Base-by-base conservation (phyloP, 2,888 invertebrate species). In the Helicoverpa assulta region DNA sequence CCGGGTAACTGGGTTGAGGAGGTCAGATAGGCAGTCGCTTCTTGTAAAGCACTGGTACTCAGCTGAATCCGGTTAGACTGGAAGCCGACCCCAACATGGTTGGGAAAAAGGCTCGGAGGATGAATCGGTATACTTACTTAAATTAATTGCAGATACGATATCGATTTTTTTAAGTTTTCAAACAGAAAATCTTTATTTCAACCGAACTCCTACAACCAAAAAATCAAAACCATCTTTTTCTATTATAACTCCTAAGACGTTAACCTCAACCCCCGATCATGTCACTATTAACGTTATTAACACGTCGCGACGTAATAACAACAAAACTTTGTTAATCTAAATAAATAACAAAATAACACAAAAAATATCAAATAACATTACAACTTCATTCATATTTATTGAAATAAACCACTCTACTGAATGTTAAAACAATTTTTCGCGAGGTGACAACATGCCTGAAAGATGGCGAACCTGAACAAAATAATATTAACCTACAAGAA, bases 241-340 rank as follows among this genome's bases (percentile, higher is more conserved):
- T 5, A 19, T 5, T n/a, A 12, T 33, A 10, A 53, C 55, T 59
- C 37, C 18, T 14, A 59, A 58, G 10, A 6, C 37, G 37, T 71
- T 29, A 4, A 53, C 56, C 19, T 14, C n/a, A 19, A 5, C 29
- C 33, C 26, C 43, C 65, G 55, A 69, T 76, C 73, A 68, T 76
- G 67, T 78, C 77, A 67, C 51, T 40, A 57, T 60, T 68, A 73
- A 81, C 68, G 56, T 73, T 70, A 63, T 73, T 76, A 77, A 74
- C 73, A 80, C 73, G 73, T 59, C 67, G 73, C 73, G 77, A 71
- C 78, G 69, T 54, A 75, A 80, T 78, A 81, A 70, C 78, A 77
- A 83, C 70, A 75, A 85, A 93, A 92, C 90, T 93, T 93, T 93
- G 81, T 88, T 92, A 92, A 93, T 93, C 90, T 91, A 92, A 92